Conservation (phyloP, 2,113 vertebrate genomes). For the Grammomys surdaster region DNA sequence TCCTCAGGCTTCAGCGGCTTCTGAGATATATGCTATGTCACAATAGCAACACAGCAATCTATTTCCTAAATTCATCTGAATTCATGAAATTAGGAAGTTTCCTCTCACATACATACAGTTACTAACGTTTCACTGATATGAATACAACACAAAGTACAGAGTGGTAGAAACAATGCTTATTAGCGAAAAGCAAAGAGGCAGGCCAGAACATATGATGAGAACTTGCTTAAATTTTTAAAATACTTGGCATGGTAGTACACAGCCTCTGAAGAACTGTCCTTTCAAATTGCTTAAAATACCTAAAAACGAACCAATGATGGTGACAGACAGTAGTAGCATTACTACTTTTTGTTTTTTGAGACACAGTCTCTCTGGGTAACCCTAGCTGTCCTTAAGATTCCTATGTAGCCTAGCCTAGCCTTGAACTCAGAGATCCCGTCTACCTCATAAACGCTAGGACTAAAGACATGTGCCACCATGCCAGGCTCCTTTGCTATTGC, state of each 20-base stretch:
- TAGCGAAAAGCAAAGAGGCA: slow-evolving; percentile 21
- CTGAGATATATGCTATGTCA: slow-evolving; percentile 43
- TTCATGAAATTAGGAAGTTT: slow-evolving; percentile 40
- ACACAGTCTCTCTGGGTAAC: neutral
- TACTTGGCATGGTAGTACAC: neutral
- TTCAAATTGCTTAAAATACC: slow-evolving; percentile 43
- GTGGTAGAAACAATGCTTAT: slow-evolving; percentile 46
- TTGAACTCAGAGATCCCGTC: neutral
- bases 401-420: neutral
- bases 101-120: slow-evolving; percentile 19
- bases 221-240: neutral
- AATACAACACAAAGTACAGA: slow-evolving; percentile 3
- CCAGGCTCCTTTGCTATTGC: neutral
- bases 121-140: slow-evolving; percentile 25
- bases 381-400: neutral
- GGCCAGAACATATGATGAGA: neutral
- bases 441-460: neutral
- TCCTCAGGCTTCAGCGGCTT: neutral
- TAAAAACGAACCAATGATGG: neutral
- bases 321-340: neutral
- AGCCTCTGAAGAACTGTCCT: neutral
- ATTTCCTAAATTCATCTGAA: slow-evolving; percentile 14
- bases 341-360: neutral
- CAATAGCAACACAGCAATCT: slow-evolving; percentile 15
- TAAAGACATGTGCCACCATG: neutral